Evolutionary conservation across 2,797 vertebrate species (phyloP), one percentile per base, ranked within the genome.

Genomic region (Clarias laeviceps): DNA sequence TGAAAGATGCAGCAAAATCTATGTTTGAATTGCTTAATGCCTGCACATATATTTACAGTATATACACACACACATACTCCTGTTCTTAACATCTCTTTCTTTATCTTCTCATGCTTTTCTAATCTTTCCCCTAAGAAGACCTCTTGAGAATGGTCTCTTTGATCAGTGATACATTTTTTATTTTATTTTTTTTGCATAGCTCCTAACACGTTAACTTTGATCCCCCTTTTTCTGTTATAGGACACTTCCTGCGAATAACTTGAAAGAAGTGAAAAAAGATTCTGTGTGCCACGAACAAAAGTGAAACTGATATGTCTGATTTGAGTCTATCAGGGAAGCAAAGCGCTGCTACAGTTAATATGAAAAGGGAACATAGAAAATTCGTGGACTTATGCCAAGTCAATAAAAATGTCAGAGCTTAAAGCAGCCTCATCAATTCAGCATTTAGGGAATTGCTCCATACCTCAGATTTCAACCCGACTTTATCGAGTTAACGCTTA

Each of bases 251-350:
- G 66, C 40, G 77, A 79, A 62, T 59, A 66, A 85, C 54, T 32
- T 79, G 62, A 88, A 85, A 88, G 83, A 84, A 85, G 77, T 82
- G 72, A 85, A 84, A 86, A 56, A 45, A 70, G 34, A 64, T 59
- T 40, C 40, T 20, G 11, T 76, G 50, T 18, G 82, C 65, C 64
- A 65, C 56, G 80, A 84, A 88, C 83, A 85, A 82, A 85, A 56
- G 66, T 83, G 78, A 84, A 87, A 86, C 74, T 29, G 70, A 84
- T 34, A 80, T 57, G 65, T 82, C 87, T 78, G 77, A 87, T 70
- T 87, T 86, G 80, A 81, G n/a, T 64, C 56, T 66, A 66, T 82
- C 32, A 66, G 74, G 32, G 50, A 66, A 37, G 82, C 82, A 84
- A 87, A 82, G 77, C 5, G n/a, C 70, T 54, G 50, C 59, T 57